Conservation (phyloP, 2,797 vertebrate species). For the Peromyscus eremicus region DNA sequence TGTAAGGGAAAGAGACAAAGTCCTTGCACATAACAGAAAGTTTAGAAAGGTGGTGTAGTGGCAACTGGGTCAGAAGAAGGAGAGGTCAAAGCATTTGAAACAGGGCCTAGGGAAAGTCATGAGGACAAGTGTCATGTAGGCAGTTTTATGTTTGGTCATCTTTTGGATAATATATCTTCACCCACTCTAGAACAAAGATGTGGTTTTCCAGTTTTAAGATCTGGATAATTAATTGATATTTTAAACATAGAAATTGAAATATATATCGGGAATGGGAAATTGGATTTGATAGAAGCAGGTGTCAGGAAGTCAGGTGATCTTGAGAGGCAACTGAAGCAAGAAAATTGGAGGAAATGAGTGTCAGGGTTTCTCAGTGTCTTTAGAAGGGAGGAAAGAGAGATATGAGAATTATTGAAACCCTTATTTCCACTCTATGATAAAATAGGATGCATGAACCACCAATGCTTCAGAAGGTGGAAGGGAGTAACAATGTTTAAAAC, state of each 20-base stretch:
- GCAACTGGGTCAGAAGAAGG: background rate
- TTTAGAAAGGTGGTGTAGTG: background rate
- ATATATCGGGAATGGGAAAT: background rate
- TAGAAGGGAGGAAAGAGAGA: background rate
- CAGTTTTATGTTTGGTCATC: background rate
- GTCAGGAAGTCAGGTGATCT: background rate
- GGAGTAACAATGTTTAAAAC: background rate
- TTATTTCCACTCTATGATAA: background rate
- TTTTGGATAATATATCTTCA: conserved; percentile 12
- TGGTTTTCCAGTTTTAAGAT: conserved; percentile 56
- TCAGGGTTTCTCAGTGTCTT: background rate
- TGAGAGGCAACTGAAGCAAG: background rate
- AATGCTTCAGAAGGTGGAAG: background rate
- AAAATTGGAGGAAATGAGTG: conserved; percentile 18
- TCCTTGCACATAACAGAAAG: background rate
- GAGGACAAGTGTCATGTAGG: background rate
- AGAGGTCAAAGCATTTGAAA: background rate
- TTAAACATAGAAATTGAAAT: conserved; percentile 45
- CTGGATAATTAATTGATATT: conserved; percentile 25
- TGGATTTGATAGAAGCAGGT: background rate
- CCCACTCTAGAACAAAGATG: background rate
- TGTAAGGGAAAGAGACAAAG: background rate
- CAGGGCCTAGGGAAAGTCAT: background rate
- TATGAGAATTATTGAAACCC: background rate
- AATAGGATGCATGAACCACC: background rate